phyloP scores from a whole-genome alignment of 2,113 vertebrate genomes.

The Mastomys natalensis region DNA sequence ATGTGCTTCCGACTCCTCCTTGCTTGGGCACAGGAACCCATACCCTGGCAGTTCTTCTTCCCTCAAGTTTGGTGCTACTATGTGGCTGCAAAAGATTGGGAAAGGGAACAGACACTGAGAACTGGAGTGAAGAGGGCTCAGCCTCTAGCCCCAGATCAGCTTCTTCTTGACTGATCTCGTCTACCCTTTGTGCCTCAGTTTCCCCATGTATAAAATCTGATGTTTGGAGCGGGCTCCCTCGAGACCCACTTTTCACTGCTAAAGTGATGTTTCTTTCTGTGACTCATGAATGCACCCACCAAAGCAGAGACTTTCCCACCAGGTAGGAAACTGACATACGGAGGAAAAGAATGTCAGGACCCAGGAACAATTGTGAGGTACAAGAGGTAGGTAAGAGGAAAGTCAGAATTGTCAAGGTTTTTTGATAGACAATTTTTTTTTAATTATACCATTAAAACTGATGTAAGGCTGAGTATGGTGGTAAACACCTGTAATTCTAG shows the following conservation, averaged over 20 bases:
- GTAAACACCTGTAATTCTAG: not conserved
- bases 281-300: not conserved
- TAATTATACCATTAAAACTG: not conserved
- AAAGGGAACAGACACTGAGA: not conserved
- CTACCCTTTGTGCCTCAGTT: not conserved
- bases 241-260: not conserved
- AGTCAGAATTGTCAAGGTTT: not conserved
- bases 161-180: not conserved
- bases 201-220: constrained; percentile 16
- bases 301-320: not conserved
- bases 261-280: not conserved
- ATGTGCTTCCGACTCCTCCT: not conserved
- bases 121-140: not conserved
- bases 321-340: too few species aligned
- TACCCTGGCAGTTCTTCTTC: not conserved
- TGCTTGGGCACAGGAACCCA: not conserved
- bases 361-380: not conserved
- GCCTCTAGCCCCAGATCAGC: not conserved
- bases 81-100: not conserved
- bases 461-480: not conserved
- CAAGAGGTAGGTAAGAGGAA: not conserved
- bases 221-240: not conserved
- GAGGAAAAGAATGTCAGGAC: not conserved
- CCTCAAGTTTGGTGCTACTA: not conserved
- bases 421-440: not conserved